These are phyloP conservation scores for Eurypyga helias DNA, from an alignment of 2,113 vertebrate genomes.

Conservation along the genomic window DNA sequence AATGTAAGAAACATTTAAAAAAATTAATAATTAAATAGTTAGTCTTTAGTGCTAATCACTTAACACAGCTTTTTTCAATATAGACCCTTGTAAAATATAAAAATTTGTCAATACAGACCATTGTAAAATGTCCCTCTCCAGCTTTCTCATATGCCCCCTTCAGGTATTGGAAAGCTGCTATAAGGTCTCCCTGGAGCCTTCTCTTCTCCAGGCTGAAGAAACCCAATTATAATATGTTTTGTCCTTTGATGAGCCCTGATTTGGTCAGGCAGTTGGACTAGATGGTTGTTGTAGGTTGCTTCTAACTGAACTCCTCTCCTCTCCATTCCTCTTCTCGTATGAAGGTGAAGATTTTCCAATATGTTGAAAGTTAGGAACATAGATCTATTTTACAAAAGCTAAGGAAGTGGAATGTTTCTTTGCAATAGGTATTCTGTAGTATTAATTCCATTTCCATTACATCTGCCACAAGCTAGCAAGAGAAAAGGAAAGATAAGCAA, in stretches of 20 bases:
- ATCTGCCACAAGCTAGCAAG: background rate
- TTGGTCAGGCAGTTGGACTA: background rate
- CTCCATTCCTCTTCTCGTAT: background rate
- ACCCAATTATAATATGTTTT: background rate
- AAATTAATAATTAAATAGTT: background rate
- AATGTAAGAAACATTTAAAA: background rate
- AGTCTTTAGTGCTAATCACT: background rate
- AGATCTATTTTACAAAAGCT: background rate
- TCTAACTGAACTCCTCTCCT: background rate
- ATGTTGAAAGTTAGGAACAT: background rate
- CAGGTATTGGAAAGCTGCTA: too few species aligned
- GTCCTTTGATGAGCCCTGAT: background rate
- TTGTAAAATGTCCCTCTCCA: too few species aligned
- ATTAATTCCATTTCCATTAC: background rate
- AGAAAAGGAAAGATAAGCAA: background rate
- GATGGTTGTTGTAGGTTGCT: background rate
- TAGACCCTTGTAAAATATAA: too few species aligned
- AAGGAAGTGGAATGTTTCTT: background rate
- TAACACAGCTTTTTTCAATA: background rate
- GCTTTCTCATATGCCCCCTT: too few species aligned
- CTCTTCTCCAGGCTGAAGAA: too few species aligned
- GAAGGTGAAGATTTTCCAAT: background rate
- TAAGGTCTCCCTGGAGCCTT: too few species aligned
- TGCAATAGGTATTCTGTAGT: background rate
- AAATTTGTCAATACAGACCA: too few species aligned